phyloP scores from a whole-genome alignment of 2,113 vertebrate species.

The Corydoras sp. region DNA sequence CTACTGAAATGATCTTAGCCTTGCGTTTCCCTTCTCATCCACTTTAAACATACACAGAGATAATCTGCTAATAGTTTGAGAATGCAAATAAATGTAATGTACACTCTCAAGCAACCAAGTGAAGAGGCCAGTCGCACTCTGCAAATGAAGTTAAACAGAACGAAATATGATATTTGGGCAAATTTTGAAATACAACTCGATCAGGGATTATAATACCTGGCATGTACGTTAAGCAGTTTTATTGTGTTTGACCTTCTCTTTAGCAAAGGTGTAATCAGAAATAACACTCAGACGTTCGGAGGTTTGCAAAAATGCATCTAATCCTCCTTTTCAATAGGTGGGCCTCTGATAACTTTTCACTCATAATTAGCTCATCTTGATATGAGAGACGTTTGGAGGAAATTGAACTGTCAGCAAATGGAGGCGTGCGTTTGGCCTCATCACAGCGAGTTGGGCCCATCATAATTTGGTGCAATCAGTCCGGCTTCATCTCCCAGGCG shows the following conservation, averaged over 20 bases:
- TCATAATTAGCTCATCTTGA: constrained; percentile 93
- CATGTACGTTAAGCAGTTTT: constrained; percentile 63
- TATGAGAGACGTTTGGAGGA: constrained; percentile 89
- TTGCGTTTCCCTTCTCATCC: neutral
- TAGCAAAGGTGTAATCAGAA: constrained; percentile 65
- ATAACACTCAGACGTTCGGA: constrained; percentile 87
- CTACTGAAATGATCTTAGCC: constrained; percentile 16
- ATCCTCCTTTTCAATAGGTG: constrained; percentile 70
- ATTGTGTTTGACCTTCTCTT: constrained; percentile 61
- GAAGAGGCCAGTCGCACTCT: no score
- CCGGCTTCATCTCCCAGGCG: constrained; percentile 86
- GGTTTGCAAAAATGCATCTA: constrained; percentile 78
- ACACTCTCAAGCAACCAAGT: neutral
- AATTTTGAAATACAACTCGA: neutral
- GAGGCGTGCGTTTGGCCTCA: constrained; percentile 92
- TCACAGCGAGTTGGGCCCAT: constrained; percentile 91
- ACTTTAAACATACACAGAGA: neutral
- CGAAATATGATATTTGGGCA: neutral
- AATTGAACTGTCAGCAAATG: constrained; percentile 95
- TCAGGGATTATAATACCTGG: constrained; percentile 39
- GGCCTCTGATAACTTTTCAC: constrained; percentile 91
- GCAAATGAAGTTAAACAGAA: no score
- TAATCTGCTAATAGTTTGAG: neutral
- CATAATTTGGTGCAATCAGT: constrained; percentile 96
- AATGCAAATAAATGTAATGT: neutral